These are phyloP conservation scores for Alloscopus bannaensis DNA, from an alignment of 2,888 invertebrate genomes.

Conservation along the genomic window DNA sequence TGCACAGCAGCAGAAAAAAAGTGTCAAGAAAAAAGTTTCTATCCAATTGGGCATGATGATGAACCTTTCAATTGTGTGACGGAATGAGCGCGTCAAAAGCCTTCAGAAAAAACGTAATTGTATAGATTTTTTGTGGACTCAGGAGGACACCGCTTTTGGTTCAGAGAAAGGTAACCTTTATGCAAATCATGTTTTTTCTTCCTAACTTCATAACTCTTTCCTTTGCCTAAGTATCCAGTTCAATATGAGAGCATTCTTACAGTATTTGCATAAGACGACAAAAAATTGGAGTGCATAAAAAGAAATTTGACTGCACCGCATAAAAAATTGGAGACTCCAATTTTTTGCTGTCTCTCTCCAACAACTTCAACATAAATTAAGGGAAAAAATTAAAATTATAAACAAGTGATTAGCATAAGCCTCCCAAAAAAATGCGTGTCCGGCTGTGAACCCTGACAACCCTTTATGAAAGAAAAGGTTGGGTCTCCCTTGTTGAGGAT, in stretches of 20 bases:
- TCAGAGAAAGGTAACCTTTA: no score
- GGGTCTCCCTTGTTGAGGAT: no score
- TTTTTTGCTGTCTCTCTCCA: no score
- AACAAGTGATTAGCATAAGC: constrained; percentile 62
- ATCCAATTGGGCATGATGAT: constrained; percentile 40
- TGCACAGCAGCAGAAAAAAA: constrained; percentile 3
- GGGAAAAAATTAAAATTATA: constrained; percentile 58
- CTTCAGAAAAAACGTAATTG: background rate
- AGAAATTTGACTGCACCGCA: constrained; percentile 20
- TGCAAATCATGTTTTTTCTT: no score
- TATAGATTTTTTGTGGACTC: no score
- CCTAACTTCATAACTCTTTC: no score
- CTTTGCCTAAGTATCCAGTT: background rate
- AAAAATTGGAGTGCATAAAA: background rate
- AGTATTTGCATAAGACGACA: background rate
- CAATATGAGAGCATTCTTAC: background rate
- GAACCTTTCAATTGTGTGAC: no score
- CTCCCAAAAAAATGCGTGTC: constrained; percentile 37
- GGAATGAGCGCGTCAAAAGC: background rate
- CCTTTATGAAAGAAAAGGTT: no score
- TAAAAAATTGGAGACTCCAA: no score
- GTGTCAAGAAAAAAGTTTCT: constrained; percentile 22
- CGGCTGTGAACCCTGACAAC: constrained; percentile 2
- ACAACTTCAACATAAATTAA: constrained; percentile 54
- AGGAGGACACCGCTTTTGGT: no score